phyloP scores from a whole-genome alignment of 2,888 invertebrate genomes.

The Glaucopsyche alexis region DNA sequence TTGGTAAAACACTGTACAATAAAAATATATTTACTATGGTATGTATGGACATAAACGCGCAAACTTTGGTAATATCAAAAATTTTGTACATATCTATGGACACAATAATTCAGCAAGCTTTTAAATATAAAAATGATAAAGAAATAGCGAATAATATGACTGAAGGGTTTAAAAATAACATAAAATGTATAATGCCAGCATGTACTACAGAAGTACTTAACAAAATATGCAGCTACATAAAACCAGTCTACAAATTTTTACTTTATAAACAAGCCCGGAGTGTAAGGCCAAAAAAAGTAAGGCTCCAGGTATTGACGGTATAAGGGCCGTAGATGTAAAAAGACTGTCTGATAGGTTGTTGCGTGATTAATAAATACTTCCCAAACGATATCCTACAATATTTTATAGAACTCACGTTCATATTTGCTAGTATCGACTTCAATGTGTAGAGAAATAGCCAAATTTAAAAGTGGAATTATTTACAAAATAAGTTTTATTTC shows the following conservation, averaged over 20 bases:
- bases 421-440: no score
- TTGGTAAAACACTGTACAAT: no score
- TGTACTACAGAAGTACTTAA: neutral
- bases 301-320: constrained; percentile 37
- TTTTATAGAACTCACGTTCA: no score
- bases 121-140: neutral
- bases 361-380: constrained; percentile 34
- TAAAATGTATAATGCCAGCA: neutral
- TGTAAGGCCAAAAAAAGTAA: constrained; percentile 27
- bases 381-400: no score
- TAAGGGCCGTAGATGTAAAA: constrained; percentile 35
- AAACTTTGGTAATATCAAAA: no score
- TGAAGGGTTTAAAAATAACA: neutral
- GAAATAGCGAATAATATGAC: neutral
- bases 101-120: neutral
- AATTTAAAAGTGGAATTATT: no score
- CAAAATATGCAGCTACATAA: neutral
- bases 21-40: no score
- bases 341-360: constrained; percentile 20
- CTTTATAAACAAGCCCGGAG: neutral
- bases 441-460: no score
- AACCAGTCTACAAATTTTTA: neutral
- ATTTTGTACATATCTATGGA: no score
- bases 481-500: no score
- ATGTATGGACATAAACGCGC: no score